phyloP scores from a whole-genome alignment of 2,888 invertebrate species.

The Campaea margaritaria region DNA sequence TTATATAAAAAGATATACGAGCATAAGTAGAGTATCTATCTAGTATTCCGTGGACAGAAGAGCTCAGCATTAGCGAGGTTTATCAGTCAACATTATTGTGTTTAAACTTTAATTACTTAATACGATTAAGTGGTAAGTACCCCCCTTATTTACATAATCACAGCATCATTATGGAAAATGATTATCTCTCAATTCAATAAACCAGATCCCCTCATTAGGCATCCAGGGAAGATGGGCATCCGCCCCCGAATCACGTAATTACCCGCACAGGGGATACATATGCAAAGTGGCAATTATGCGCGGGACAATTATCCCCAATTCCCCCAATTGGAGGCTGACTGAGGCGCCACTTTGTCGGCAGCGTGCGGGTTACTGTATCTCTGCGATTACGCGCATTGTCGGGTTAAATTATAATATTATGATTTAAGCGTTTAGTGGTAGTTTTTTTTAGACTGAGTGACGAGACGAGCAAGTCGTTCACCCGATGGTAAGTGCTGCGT shows the following conservation, averaged over 20 bases:
- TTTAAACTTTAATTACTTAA: no score
- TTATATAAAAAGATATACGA: no score
- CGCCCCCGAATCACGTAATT: conserved; percentile 10
- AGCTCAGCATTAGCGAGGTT: no score
- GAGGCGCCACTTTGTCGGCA: conserved; percentile 21
- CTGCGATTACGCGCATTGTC: conserved; percentile 14
- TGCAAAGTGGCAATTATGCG: conserved; percentile 57
- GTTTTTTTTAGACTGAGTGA: no score
- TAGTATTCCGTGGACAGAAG: no score
- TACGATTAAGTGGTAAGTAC: no score
- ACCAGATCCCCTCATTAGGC: conserved; percentile 13
- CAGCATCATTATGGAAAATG: no score
- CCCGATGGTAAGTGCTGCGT: no score
- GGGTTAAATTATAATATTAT: conserved; percentile 5
- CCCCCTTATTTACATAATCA: no score
- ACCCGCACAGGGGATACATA: conserved; percentile 26
- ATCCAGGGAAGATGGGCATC: conserved; percentile 13
- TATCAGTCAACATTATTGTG: no score
- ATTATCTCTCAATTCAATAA: background rate
- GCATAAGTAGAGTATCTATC: no score
- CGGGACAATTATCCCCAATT: conserved; percentile 37
- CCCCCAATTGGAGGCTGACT: conserved; percentile 19
- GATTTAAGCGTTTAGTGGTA: background rate
- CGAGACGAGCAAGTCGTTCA: no score
- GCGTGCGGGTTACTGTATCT: conserved; percentile 14